Base-by-base conservation (phyloP, 2,888 invertebrate species). In the Lacanobia wlatinum region DNA sequence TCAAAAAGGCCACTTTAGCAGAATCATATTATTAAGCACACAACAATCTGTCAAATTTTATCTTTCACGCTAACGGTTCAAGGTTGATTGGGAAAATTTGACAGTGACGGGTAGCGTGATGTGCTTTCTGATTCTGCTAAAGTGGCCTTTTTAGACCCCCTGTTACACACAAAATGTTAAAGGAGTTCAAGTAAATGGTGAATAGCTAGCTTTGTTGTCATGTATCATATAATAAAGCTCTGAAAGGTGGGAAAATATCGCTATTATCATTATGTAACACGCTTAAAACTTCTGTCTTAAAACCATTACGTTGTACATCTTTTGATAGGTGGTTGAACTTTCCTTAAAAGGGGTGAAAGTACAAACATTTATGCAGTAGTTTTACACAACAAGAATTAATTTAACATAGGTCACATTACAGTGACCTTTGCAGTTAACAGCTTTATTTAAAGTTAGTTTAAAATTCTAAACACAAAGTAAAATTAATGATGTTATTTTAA, bases 261-360 rank as follows among this genome's bases (percentile, higher is more conserved):
- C 1, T 34, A 34, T 34, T 21, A 14, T 16, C 6, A 40, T 14
- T 1, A 34, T 9, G 3, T 34, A 4, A 76, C 1, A 28, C 67
- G 46, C 52, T n/a, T 2, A 46, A 1, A 70, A 59, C 55, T 55
- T 70, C 9, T 63, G 38, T 38, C 56, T 69, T 68, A 62, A 38
- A 73, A 23, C 16, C 21, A 50, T 55, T 60, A n/a, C 8, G 66
- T 40, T 50, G 34, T 65, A 66, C 50, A 60, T 64, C 23, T 73
- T 79, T 66, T 59, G 48, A 72, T 61, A 61, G 68, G 67, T 80
- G n/a, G 56, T 59, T 73, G 80, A 80, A 74, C 83, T 82, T 61
- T 43, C 18, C 21, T 56, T 59, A 52, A 60, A 55, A 28, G 63
- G 28, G 81, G 70, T 87, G 82, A 84, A 81, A 62, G 78, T 50